Percentiles rank a stretch among this genome's conserved stretches.
phyloP scores from a whole-genome alignment of 2,797 vertebrate species.

The Danionella dracula region DNA sequence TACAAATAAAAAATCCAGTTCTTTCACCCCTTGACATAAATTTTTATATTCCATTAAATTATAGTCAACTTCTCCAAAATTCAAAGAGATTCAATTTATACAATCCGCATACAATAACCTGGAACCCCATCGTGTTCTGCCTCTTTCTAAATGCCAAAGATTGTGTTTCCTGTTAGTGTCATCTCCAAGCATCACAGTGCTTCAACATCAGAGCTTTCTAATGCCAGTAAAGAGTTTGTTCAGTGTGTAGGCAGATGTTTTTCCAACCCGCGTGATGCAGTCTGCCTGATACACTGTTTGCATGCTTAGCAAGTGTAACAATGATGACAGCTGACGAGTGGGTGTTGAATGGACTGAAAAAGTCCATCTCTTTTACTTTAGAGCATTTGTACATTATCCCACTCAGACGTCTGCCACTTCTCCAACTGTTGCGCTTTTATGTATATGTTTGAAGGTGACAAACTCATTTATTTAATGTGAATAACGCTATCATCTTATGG shows the following conservation, averaged over 20 bases:
- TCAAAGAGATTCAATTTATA: too few relatives aligned
- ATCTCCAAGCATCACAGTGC: neutral
- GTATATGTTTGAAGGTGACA: neutral
- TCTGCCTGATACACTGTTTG: conserved; percentile 12
- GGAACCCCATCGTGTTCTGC: too few relatives aligned
- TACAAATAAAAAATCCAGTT: too few relatives aligned
- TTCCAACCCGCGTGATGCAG: conserved; percentile 22
- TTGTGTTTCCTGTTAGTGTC: neutral
- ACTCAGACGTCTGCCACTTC: neutral
- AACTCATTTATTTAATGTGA: neutral
- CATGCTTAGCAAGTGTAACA: conserved; percentile 19
- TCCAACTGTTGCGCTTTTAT: too few relatives aligned
- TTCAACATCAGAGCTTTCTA: neutral
- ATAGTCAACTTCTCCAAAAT: too few relatives aligned
- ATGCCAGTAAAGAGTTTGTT: neutral
- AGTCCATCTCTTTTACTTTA: neutral
- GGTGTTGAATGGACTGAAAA: neutral
- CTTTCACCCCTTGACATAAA: too few relatives aligned
- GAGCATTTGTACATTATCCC: neutral
- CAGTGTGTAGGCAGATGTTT: conserved; percentile 1
- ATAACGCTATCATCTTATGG: neutral
- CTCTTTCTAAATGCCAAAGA: neutral
- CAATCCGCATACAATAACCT: too few relatives aligned
- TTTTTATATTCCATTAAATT: too few relatives aligned
- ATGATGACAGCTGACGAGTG: conserved; percentile 3